Evolutionary conservation across 2,888 invertebrate genomes (phyloP).

Genomic region (Seira musarum): DNA sequence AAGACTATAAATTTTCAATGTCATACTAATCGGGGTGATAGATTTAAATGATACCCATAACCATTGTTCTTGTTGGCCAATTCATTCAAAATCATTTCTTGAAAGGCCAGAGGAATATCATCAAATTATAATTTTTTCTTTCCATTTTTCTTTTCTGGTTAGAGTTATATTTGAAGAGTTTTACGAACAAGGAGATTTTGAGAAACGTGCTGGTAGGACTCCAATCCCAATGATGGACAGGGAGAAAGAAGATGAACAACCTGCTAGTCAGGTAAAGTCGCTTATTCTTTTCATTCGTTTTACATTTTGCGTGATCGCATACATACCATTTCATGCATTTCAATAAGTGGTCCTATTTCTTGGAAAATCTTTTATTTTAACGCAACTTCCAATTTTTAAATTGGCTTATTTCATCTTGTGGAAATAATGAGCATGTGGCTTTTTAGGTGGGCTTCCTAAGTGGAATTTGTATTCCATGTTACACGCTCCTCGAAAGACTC

Average conservation of each 20-base stretch:
- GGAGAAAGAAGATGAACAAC: constrained; percentile 81
- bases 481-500: constrained; percentile 79
- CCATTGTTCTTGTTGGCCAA: constrained; percentile 48
- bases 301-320: not conserved
- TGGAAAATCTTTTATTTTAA: too few species aligned
- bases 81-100: constrained; percentile 54
- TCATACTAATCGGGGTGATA: too few species aligned
- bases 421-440: too few species aligned
- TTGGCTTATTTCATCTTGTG: not conserved
- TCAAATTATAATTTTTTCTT: constrained; percentile 11
- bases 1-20: too few species aligned
- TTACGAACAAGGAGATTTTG: constrained; percentile 81
- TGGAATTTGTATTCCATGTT: constrained; percentile 88
- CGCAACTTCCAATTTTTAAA: too few species aligned
- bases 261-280: constrained; percentile 82
- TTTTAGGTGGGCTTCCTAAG: constrained; percentile 86
- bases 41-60: constrained; percentile 25
- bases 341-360: too few species aligned
- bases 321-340: not conserved
- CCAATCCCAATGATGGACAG: constrained; percentile 90
- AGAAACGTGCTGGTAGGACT: constrained; percentile 78
- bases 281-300: not conserved
- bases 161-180: constrained; percentile 87
- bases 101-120: constrained; percentile 38
- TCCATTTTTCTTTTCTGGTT: too few species aligned